Evolutionary conservation across 2,888 invertebrate species (phyloP).

Genomic region (Diabrotica balteata): DNA sequence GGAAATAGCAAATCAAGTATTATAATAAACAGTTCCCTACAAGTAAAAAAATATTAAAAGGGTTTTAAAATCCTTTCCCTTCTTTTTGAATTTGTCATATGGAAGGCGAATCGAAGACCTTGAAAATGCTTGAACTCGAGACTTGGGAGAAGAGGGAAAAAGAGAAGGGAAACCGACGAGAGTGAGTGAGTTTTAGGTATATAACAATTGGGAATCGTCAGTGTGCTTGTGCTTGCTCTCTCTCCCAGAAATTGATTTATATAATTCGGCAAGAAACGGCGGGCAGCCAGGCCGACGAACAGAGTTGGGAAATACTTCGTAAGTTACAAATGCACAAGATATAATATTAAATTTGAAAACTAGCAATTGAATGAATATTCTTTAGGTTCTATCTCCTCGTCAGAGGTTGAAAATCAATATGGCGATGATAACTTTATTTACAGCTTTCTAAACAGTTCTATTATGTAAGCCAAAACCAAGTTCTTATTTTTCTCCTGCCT

Average conservation of each 20-base stretch:
- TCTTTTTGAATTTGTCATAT: conserved; percentile 14
- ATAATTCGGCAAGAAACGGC: conserved; percentile 37
- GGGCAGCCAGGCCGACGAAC: conserved; percentile 31
- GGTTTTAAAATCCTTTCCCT: conserved; percentile 14
- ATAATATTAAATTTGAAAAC: no score
- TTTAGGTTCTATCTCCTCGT: no score
- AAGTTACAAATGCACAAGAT: no score
- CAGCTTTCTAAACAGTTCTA: no score
- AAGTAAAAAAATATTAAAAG: conserved; percentile 12
- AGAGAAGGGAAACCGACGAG: background rate
- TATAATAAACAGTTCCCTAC: no score
- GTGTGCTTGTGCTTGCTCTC: conserved; percentile 26
- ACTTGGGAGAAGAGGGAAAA: conserved; percentile 3
- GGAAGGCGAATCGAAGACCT: conserved; percentile 24
- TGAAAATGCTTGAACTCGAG: conserved; percentile 28
- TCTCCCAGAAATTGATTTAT: conserved; percentile 45
- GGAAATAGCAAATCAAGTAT: no score
- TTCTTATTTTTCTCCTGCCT: no score
- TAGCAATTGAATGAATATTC: no score
- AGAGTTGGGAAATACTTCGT: conserved; percentile 9
- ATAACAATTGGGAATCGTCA: conserved; percentile 28
- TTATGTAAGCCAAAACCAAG: no score
- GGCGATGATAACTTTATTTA: no score
- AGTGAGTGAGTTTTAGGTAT: conserved; percentile 12
- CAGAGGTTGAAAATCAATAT: no score